These are phyloP conservation scores for Protonemura montana DNA, from an alignment of 2,888 invertebrate genomes.

Conservation along the genomic window DNA sequence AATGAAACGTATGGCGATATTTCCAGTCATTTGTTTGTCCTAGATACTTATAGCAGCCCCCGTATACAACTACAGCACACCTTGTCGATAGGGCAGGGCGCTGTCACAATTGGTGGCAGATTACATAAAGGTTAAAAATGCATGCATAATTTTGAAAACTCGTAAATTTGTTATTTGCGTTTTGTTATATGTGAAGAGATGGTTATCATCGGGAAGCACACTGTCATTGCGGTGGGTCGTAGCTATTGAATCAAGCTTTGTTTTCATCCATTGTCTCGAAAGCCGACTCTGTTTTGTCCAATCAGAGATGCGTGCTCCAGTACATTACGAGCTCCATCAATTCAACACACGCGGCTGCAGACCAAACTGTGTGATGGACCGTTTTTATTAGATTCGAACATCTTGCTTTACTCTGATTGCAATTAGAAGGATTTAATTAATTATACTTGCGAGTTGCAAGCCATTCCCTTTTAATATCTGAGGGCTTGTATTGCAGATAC, in stretches of 20 bases:
- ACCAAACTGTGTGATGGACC: not conserved
- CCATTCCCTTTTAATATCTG: not conserved
- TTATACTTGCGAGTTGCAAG: not conserved
- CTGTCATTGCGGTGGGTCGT: not conserved
- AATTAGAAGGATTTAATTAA: not conserved
- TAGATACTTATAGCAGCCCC: not conserved
- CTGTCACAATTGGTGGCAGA: not conserved
- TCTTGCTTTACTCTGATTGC: not conserved
- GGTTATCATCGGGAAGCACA: not conserved
- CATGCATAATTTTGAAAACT: not conserved
- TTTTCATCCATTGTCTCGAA: too few species aligned
- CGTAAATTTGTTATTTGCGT: slow-evolving; percentile 7
- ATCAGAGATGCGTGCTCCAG: not conserved
- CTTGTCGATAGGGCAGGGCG: not conserved
- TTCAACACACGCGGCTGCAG: not conserved
- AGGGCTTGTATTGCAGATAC: not conserved
- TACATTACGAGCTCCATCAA: not conserved
- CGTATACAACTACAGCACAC: not conserved
- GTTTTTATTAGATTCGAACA: not conserved
- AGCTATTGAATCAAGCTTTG: not conserved
- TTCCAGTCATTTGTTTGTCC: not conserved
- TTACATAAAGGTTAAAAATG: not conserved
- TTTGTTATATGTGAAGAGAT: slow-evolving; percentile 2
- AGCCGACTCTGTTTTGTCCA: not conserved
- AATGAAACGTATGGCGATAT: not conserved